Evolutionary conservation across 2,113 vertebrate species (phyloP).

Genomic region (Cynopterus brachyotis): DNA sequence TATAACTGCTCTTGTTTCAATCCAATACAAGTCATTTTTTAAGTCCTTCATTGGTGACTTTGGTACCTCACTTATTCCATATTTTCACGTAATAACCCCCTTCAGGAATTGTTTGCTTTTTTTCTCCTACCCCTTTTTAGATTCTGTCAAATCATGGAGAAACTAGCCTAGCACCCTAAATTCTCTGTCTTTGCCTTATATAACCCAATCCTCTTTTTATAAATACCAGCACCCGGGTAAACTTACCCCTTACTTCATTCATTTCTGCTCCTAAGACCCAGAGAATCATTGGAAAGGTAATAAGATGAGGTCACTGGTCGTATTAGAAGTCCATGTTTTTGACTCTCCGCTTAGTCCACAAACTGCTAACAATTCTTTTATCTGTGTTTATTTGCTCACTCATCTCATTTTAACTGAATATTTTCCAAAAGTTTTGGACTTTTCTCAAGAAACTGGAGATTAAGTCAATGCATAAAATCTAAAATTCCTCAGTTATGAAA

Average conservation of each 20-base stretch:
- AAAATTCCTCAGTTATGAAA: neutral
- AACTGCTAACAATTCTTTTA: neutral
- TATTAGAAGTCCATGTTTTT: neutral
- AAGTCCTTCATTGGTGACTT: neutral
- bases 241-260: neutral
- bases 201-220: neutral
- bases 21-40: neutral
- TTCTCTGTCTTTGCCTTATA: neutral
- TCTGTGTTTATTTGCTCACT: neutral
- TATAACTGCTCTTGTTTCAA: neutral
- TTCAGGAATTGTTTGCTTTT: neutral
- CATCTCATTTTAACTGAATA: neutral
- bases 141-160: neutral
- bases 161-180: neutral
- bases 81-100: neutral
- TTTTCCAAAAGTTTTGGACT: neutral
- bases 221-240: neutral
- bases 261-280: neutral
- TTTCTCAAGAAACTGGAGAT: neutral
- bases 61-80: neutral
- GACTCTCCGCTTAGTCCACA: neutral
- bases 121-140: neutral
- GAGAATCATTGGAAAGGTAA: neutral
- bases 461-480: neutral
- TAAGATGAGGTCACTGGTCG: neutral